These are phyloP conservation scores for Thunnus maccoyii DNA, from an alignment of 2,113 vertebrate genomes.

Conservation along the genomic window DNA sequence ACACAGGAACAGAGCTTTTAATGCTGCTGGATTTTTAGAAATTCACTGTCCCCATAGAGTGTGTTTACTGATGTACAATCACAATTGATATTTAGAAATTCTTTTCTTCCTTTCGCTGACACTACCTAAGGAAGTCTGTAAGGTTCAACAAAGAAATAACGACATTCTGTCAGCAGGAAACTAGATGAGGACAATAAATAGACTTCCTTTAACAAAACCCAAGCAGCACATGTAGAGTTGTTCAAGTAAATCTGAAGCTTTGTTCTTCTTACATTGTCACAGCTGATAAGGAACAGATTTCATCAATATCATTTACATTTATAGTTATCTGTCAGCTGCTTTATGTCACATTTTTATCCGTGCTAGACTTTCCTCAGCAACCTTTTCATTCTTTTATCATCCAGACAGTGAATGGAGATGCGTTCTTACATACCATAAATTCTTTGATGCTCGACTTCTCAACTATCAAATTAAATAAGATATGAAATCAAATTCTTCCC, in stretches of 20 bases:
- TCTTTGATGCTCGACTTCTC: slow-evolving; percentile 8
- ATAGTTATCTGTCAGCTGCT: neutral
- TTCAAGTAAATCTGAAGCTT: slow-evolving; percentile 12
- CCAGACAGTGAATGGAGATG: neutral
- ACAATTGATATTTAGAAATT: slow-evolving; percentile 46
- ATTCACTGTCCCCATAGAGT: neutral
- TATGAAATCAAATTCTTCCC: neutral
- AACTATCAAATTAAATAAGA: neutral
- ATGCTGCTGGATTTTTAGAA: slow-evolving; percentile 11
- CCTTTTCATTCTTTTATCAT: neutral
- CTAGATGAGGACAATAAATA: slow-evolving; percentile 21
- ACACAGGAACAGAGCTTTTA: slow-evolving; percentile 22
- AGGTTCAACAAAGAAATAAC: slow-evolving; percentile 41
- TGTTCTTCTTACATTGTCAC: slow-evolving; percentile 28
- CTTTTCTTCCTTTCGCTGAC: slow-evolving; percentile 51
- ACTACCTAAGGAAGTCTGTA: slow-evolving; percentile 33
- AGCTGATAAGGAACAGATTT: slow-evolving; percentile 24
- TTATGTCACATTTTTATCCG: slow-evolving; percentile 19
- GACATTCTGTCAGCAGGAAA: slow-evolving; percentile 44
- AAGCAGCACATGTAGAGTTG: neutral
- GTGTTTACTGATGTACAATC: slow-evolving; percentile 50
- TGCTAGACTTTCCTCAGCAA: neutral
- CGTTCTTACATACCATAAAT: neutral
- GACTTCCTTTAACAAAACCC: slow-evolving; percentile 18
- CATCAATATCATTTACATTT: neutral